Conservation (phyloP, 1,140 invertebrate species). For the Brachionus rotundiformis region DNA sequence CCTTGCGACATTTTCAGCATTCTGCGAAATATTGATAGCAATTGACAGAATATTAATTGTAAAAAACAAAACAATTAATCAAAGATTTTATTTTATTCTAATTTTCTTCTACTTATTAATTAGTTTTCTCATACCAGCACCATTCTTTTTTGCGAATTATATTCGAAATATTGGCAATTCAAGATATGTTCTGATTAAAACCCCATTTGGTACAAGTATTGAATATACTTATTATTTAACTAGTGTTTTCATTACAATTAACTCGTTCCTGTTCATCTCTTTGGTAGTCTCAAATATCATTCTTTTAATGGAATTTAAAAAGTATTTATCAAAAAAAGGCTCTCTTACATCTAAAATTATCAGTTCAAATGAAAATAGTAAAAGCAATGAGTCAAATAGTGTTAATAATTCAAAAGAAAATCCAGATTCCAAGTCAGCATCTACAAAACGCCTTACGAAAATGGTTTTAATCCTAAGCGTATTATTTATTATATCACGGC, state of each 20-base stretch:
- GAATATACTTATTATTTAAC: slow-evolving; percentile 14
- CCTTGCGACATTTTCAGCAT: neutral
- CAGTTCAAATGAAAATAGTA: neutral
- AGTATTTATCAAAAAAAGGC: neutral
- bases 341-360: neutral
- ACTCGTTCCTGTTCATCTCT: neutral
- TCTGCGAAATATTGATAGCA: slow-evolving; percentile 5
- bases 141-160: slow-evolving; percentile 21
- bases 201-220: neutral
- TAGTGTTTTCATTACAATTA: neutral
- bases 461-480: slow-evolving; percentile 14
- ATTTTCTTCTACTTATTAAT: neutral
- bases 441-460: neutral
- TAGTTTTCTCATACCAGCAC: neutral
- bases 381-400: neutral
- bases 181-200: neutral
- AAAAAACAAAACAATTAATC: neutral
- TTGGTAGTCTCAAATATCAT: neutral
- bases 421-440: neutral
- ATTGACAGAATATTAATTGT: slow-evolving; percentile 1
- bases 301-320: slow-evolving; percentile 21
- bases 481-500: neutral
- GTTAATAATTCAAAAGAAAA: neutral
- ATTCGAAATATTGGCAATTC: neutral
- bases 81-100: neutral